phyloP scores from a whole-genome alignment of 2,113 vertebrate species.

The Sarotherodon lohbergeri region DNA sequence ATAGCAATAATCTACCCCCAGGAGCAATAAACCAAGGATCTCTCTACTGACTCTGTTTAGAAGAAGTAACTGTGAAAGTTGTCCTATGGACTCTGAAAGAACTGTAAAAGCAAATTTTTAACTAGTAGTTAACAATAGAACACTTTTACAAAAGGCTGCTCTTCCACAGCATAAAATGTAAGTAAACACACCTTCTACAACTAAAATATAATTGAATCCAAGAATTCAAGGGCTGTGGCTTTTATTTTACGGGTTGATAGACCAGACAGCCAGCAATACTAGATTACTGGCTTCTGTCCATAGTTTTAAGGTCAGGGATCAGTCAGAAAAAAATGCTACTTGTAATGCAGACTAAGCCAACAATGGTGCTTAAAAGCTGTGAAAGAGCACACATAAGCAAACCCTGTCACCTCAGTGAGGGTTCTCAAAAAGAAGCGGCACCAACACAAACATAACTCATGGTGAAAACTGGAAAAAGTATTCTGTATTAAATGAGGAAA shows the following conservation, averaged over 20 bases:
- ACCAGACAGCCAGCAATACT: background rate
- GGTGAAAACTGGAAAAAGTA: background rate
- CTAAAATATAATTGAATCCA: background rate
- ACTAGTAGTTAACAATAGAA: background rate
- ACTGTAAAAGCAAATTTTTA: background rate
- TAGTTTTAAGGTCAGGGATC: constrained; percentile 29
- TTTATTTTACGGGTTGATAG: background rate
- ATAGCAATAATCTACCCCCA: background rate
- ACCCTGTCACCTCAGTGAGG: background rate
- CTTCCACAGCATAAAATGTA: background rate
- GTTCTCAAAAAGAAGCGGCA: background rate
- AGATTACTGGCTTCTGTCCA: background rate
- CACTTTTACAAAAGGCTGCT: background rate
- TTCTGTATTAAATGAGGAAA: background rate
- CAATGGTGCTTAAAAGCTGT: background rate
- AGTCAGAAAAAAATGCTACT: background rate
- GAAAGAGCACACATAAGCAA: background rate
- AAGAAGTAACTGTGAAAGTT: background rate
- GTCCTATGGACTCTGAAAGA: background rate
- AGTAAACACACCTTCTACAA: constrained; percentile 14
- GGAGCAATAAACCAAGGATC: constrained; percentile 10
- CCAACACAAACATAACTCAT: background rate
- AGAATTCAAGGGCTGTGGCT: background rate
- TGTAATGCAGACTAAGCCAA: background rate
- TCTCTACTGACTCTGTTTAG: background rate